These are phyloP conservation scores for Rostratula benghalensis DNA, from an alignment of 2,113 vertebrate species.

Conservation along the genomic window DNA sequence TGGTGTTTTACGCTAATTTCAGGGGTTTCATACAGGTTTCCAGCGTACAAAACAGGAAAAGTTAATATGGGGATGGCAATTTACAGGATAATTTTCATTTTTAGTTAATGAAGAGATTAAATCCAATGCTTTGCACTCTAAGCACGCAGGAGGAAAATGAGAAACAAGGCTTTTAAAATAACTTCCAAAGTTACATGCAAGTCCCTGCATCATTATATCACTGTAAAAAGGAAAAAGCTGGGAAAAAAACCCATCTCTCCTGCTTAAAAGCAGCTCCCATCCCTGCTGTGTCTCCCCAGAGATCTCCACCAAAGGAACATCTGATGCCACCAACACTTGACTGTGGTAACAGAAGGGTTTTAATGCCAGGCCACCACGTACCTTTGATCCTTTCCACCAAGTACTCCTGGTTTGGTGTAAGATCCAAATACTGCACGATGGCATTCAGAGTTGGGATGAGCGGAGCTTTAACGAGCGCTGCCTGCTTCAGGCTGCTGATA, in stretches of 20 bases:
- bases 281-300: background rate
- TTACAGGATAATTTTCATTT: background rate
- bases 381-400: conserved; percentile 93
- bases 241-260: background rate
- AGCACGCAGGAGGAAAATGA: background rate
- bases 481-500: conserved; percentile 94
- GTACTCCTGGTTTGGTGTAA: conserved; percentile 94
- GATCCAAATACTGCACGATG: conserved; percentile 92
- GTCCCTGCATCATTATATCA: background rate
- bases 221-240: background rate
- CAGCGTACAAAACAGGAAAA: fast-evolving
- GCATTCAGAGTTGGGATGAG: conserved; percentile 89
- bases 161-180: background rate
- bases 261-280: background rate
- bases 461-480: conserved; percentile 89
- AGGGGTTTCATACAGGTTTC: fast-evolving
- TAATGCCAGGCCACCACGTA: background rate
- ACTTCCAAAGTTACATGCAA: background rate
- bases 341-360: fast-evolving
- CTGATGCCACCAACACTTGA: background rate
- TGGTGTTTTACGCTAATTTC: fast-evolving
- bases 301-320: background rate
- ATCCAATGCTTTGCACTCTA: background rate
- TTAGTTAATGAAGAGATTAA: fast-evolving
- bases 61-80: fast-evolving